Evolutionary conservation across 92 coral and sea anemone genomes (phyloP), one percentile per base, ranked within the genome.

Genomic region (Porites evermanni): DNA sequence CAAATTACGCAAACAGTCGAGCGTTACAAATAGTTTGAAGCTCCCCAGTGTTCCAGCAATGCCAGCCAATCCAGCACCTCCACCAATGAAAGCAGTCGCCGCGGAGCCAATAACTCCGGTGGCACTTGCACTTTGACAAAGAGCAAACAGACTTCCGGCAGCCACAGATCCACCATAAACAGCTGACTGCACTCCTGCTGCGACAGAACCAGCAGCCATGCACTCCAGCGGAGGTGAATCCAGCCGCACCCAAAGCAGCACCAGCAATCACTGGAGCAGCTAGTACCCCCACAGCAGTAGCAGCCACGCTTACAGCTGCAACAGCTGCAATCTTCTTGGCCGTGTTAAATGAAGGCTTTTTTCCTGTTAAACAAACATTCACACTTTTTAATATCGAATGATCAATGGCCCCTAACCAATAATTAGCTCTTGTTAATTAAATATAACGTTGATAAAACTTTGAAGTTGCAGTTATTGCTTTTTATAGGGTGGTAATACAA

Each of bases 221-320:
- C n/a, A 21, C 80, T 29, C 87, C 87, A 59, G 70, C 69, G 20
- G 80, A 79, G 12, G 72, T 59, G 53, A 82, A 82, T 19, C 86
- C 86, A 50, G 64, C 72, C 29, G 79, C 91, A 21, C 77, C 83
- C 63, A 88, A 80, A 21, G 72, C 79, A 71, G 79, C 91, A 18
- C 69, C 71, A 58, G 84, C 83, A 12, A 56, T 77, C 21, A n/a
- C 67, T 1, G 91, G 91, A 21, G 91, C 91, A 10, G 72, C 91
- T 59, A 69, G 73, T n/a, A 76, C 78, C 2, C 83, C 87, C 2
- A 47, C 83, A 53, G 44, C 67, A 68, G 79, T 67, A 82, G 88
- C 83, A 10, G 23, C 91, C 18, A 13, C 38, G 8, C 81, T 71
- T 32, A n/a, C 54, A 47, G 47, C 44, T 38, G 71, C 86, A 74